These are phyloP conservation scores for Tretioscincus oriximinensis DNA, from an alignment of 2,113 vertebrate species.

Conservation along the genomic window DNA sequence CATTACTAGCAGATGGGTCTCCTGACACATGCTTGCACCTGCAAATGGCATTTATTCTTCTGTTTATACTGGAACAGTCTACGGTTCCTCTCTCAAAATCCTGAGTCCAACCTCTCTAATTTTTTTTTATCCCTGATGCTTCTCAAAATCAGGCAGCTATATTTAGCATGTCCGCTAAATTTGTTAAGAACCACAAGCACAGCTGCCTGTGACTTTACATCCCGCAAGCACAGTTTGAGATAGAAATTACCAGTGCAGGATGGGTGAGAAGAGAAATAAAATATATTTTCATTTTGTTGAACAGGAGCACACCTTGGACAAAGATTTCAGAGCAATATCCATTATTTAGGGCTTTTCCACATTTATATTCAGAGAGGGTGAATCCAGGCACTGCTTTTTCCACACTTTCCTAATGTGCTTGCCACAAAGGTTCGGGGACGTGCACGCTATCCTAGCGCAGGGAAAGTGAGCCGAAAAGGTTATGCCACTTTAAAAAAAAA, in stretches of 20 bases:
- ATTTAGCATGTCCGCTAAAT: not conserved
- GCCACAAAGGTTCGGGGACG: too few species aligned
- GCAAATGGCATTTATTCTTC: not conserved
- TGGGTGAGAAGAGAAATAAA: not conserved
- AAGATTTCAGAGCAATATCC: not conserved
- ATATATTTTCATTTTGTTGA: not conserved
- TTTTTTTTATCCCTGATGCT: not conserved
- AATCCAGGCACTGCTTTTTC: too few species aligned
- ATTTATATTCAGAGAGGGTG: too few species aligned
- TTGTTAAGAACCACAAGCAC: not conserved
- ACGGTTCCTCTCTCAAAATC: not conserved
- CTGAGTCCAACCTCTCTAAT: not conserved
- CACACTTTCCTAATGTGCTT: too few species aligned
- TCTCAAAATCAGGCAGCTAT: not conserved
- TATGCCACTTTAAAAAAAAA: too few species aligned
- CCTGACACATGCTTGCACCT: not conserved
- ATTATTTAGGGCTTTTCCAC: not conserved
- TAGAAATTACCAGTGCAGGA: not conserved
- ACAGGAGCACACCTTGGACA: too few species aligned
- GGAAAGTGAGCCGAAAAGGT: too few species aligned
- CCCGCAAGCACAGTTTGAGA: not conserved
- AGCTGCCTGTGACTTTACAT: not conserved
- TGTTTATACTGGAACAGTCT: not conserved
- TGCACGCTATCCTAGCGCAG: too few species aligned
- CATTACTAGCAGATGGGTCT: constrained; percentile 28